Percentiles rank a stretch among this genome's conserved stretches.
Evolutionary conservation across 1,140 invertebrate species (phyloP).

Genomic region (Tetranychus urticae): DNA sequence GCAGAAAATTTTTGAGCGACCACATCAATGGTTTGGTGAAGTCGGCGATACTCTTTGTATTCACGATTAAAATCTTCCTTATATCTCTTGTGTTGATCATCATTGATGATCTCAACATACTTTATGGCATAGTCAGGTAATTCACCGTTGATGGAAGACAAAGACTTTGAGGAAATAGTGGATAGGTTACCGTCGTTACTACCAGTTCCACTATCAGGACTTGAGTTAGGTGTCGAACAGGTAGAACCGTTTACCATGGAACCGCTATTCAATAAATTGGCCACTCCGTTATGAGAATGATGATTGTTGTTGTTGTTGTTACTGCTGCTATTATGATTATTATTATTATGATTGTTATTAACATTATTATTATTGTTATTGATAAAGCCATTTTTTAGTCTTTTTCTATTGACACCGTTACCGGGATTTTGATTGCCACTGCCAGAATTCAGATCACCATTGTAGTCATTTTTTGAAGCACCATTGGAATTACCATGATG

Average conservation of each 20-base stretch:
- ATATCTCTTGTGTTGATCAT: slow-evolving; percentile 51
- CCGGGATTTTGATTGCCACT: slow-evolving; percentile 9
- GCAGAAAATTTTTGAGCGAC: slow-evolving; percentile 47
- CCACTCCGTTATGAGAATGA: neutral
- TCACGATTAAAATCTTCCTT: slow-evolving; percentile 64
- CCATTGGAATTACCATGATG: neutral
- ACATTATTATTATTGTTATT: slow-evolving; percentile 11
- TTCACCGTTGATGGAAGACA: slow-evolving; percentile 2
- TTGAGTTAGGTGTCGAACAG: slow-evolving; percentile 7
- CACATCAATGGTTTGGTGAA: slow-evolving; percentile 46
- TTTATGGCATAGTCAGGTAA: neutral
- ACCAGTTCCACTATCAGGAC: slow-evolving; percentile 6
- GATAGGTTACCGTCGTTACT: slow-evolving; percentile 5
- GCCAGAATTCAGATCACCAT: slow-evolving; percentile 1
- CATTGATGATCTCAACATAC: slow-evolving; percentile 45
- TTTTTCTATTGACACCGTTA: slow-evolving; percentile 2
- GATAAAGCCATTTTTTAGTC: slow-evolving; percentile 8
- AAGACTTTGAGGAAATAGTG: neutral
- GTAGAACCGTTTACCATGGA: neutral
- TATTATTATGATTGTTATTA: neutral
- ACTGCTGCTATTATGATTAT: neutral
- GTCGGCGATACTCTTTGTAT: slow-evolving; percentile 51
- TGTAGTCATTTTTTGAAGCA: neutral
- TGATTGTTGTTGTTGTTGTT: neutral
- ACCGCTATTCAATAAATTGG: neutral